A percentile compares a stretch with the other conserved stretches of the same genome.
phyloP scores from a whole-genome alignment of 2,113 vertebrate species.

The Smithornis capensis region DNA sequence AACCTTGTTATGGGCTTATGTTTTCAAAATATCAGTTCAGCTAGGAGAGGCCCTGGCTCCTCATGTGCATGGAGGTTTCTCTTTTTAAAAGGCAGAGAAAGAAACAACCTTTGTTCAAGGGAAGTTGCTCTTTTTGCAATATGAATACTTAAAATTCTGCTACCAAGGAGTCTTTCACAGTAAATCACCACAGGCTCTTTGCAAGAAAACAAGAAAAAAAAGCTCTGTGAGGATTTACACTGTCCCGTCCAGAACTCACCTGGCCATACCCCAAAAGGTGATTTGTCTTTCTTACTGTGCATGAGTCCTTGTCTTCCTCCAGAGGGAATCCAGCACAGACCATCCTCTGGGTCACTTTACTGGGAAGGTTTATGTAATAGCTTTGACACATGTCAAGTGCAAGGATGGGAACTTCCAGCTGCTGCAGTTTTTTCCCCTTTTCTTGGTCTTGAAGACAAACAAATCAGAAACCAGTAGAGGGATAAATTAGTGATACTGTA shows the following conservation, averaged over 20 bases:
- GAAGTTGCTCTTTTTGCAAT: neutral
- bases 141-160: neutral
- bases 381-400: conserved; percentile 5
- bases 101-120: neutral
- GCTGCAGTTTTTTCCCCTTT: conserved; percentile 46
- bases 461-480: neutral
- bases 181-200: neutral
- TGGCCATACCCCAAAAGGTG: neutral
- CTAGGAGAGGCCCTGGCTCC: neutral
- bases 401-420: conserved; percentile 57
- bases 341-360: conserved; percentile 10
- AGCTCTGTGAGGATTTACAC: neutral
- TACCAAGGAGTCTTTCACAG: neutral
- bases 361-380: neutral
- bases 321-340: conserved; percentile 59
- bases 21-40: neutral
- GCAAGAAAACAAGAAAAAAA: neutral
- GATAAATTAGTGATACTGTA: neutral
- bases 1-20: neutral
- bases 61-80: neutral
- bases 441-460: conserved; percentile 29
- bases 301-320: conserved; percentile 32
- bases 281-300: conserved; percentile 10
- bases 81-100: neutral
- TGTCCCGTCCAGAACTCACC: neutral